Conservation (phyloP, 2,113 vertebrate genomes). For the Colistium nudipinnis region DNA sequence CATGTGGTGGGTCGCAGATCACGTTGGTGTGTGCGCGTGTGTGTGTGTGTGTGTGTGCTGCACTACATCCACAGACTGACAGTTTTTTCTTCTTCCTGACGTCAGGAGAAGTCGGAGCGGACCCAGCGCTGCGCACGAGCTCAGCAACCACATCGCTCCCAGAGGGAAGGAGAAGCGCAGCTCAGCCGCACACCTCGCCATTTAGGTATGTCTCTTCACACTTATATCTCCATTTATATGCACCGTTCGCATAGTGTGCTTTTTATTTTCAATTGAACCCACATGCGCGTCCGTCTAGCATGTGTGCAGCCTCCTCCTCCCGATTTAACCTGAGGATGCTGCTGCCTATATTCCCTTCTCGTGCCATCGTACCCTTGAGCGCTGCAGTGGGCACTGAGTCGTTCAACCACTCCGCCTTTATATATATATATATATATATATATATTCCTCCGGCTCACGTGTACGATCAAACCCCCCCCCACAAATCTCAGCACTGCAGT, state of each 20-base stretch:
- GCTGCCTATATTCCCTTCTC: constrained; percentile 47
- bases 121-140: constrained; percentile 71
- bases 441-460: too few relatives aligned
- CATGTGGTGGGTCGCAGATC: constrained; percentile 37
- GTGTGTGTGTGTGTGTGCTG: constrained; percentile 58
- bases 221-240: not conserved
- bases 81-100: constrained; percentile 67
- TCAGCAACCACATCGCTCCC: constrained; percentile 68
- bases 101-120: constrained; percentile 74
- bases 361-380: constrained; percentile 72
- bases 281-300: constrained; percentile 19
- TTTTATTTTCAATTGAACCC: too few relatives aligned
- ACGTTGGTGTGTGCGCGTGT: constrained; percentile 44
- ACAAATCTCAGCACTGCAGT: too few relatives aligned
- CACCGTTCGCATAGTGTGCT: too few relatives aligned
- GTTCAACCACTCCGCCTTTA: constrained; percentile 52
- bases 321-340: constrained; percentile 48
- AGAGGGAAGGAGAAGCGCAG: constrained; percentile 63
- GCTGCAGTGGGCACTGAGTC: constrained; percentile 52
- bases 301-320: constrained; percentile 47
- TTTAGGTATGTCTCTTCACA: constrained; percentile 61
- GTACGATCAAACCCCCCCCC: too few relatives aligned
- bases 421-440: too few relatives aligned
- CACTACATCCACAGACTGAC: constrained; percentile 70
- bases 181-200: constrained; percentile 66